Conservation (phyloP, 1,140 invertebrate species). For the Anastatus disparis region DNA sequence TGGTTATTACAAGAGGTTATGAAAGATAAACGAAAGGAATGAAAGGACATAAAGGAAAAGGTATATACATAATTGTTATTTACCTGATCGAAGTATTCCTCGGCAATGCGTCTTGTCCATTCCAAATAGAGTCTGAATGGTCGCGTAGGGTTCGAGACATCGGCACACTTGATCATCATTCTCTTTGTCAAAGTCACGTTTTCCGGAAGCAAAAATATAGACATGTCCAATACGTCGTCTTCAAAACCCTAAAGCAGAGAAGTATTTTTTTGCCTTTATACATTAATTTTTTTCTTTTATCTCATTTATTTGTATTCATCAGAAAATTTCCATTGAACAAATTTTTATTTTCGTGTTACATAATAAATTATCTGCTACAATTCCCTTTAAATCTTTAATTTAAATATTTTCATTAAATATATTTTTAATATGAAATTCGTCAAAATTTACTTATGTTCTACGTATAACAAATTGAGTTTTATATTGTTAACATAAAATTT, state of each 20-base stretch:
- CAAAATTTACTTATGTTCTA: no score
- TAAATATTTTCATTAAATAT: no score
- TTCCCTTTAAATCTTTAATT: no score
- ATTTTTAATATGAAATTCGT: no score
- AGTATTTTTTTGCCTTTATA: no score
- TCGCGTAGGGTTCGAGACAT: conserved; percentile 92
- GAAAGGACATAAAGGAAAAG: background rate
- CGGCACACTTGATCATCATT: conserved; percentile 97
- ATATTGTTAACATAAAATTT: no score
- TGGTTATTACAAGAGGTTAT: background rate
- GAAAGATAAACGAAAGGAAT: background rate
- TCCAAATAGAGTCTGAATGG: conserved; percentile 84
- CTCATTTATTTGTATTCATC: no score
- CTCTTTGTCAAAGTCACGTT: conserved; percentile 85
- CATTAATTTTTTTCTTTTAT: background rate
- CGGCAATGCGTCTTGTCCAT: conserved; percentile 87
- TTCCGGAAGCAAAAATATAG: conserved; percentile 71
- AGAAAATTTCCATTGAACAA: no score
- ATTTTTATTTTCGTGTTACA: no score
- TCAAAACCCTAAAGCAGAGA: conserved; percentile 24
- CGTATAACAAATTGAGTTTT: no score
- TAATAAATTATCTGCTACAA: no score
- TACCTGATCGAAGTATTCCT: conserved; percentile 92
- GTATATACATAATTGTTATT: conserved; percentile 33
- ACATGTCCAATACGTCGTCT: conserved; percentile 28